These are phyloP conservation scores for Calypte anna DNA, from an alignment of 2,113 vertebrate genomes.

Conservation along the genomic window DNA sequence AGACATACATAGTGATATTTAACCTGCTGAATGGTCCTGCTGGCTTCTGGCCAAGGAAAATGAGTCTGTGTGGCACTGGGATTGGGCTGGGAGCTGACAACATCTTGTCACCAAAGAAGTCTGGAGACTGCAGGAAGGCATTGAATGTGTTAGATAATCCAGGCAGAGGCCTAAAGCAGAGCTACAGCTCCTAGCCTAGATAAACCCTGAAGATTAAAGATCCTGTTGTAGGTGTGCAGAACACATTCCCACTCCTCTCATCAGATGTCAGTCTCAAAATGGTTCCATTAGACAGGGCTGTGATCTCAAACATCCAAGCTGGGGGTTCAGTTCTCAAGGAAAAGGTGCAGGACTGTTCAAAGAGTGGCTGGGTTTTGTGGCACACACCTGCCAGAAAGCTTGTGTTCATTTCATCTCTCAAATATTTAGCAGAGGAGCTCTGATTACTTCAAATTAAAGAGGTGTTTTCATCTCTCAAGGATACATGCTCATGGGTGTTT, in stretches of 20 bases:
- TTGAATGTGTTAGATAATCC: background rate
- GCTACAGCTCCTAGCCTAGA: conserved; percentile 30
- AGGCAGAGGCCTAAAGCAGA: conserved; percentile 46
- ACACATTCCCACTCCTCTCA: conserved; percentile 14
- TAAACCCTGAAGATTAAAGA: conserved; percentile 32
- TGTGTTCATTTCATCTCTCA: background rate
- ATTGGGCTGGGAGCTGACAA: background rate
- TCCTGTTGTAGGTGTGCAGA: conserved; percentile 1
- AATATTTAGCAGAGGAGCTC: background rate
- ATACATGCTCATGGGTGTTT: background rate
- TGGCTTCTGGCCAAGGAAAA: background rate
- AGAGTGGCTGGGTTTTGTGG: background rate
- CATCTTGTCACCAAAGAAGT: background rate
- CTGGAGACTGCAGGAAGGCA: background rate
- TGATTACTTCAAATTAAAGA: background rate
- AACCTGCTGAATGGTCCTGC: background rate
- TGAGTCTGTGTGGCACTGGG: background rate
- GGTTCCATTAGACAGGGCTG: background rate
- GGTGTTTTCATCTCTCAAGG: background rate
- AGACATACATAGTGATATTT: background rate
- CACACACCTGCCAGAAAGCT: background rate
- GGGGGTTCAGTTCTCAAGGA: background rate
- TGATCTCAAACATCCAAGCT: background rate
- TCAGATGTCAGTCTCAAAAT: background rate
- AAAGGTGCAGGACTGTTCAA: background rate